Evolutionary conservation across 2,113 vertebrate genomes (phyloP), one percentile per base, ranked within the genome.

Genomic region (Leucopsar rothschildi): DNA sequence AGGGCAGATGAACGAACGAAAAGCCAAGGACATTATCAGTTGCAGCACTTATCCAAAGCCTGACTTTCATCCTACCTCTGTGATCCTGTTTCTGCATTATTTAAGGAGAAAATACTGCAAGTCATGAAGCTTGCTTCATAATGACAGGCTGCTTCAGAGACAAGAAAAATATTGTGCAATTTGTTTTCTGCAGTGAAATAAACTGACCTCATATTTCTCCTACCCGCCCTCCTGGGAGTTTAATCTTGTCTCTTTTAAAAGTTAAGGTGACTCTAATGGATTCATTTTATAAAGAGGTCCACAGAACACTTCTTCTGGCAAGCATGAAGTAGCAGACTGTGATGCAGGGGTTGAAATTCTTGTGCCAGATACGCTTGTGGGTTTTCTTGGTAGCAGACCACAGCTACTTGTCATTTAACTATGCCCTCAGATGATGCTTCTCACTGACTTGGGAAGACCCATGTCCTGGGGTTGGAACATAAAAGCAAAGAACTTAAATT

Each of bases 51-150:
- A 79, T 5, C 37, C 70, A 91, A 64, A 87, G 50, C 24, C 47
- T 18, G 37, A 91, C 50, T 80, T 70, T 73, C 65, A 86, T 59
- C 60, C 55, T 72, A 88, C 28, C 45, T 86, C 82, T 2, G 23
- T 19, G 52, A 70, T 75, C 49, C 57, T 65, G 37, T 56, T 75
- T 90, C 88, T 16, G 40, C 64, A 75, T 63, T 81, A 86, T 56
- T 84, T 81, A 66, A 75, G 40, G n/a, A 93, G 42, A 95, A 94
- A 95, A 95, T 78, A 92, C 13, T 86, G 91, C 91, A 90, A 95
- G 91, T 88, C 88, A 88, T 56, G 60, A 88, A 83, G 68, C 72
- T 95, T 93, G 64, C 88, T 85, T 87, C 79, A 87, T 56, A 73
- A 95, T 11, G n/a, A 86, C 93, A 78, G 15, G 22, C 65, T 49